phyloP scores from a whole-genome alignment of 2,888 invertebrate genomes.

The Cosmorhoe ocellata region DNA sequence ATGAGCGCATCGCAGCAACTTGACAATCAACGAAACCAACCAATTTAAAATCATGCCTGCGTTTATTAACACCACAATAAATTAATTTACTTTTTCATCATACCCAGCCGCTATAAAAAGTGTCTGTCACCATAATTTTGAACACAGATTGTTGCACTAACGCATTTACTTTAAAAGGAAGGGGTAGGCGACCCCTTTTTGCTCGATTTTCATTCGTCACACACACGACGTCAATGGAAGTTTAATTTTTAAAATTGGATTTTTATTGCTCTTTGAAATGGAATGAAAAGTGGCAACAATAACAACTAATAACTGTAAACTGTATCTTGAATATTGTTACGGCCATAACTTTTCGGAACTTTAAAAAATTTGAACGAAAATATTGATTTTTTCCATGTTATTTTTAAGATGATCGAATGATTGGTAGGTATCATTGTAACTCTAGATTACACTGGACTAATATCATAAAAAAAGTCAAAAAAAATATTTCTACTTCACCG shows the following conservation, averaged over 20 bases:
- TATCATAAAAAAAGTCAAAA: too few species aligned
- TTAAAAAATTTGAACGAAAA: too few species aligned
- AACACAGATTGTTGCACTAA: constrained; percentile 77
- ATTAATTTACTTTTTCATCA: constrained; percentile 69
- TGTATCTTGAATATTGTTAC: too few species aligned
- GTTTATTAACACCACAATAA: constrained; percentile 68
- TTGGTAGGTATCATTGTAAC: too few species aligned
- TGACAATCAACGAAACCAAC: constrained; percentile 26
- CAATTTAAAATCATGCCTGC: constrained; percentile 60
- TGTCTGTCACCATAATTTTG: constrained; percentile 76
- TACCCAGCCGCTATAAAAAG: constrained; percentile 66
- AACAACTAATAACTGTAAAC: constrained; percentile 17
- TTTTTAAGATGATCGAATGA: too few species aligned
- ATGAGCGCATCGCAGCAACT: constrained; percentile 15
- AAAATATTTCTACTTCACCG: too few species aligned
- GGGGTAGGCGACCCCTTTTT: constrained; percentile 71
- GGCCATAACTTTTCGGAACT: too few species aligned
- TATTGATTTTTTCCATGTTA: too few species aligned
- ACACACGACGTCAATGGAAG: constrained; percentile 74
- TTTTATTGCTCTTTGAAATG: constrained; percentile 66
- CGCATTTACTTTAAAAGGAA: constrained; percentile 60
- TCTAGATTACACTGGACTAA: too few species aligned
- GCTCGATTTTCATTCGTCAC: constrained; percentile 73
- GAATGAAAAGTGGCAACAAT: constrained; percentile 49
- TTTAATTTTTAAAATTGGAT: constrained; percentile 77